Percentiles rank a stretch among this genome's conserved stretches.
These are phyloP conservation scores for Ricordea florida DNA, from an alignment of 92 coral and sea anemone genomes.

Conservation along the genomic window DNA sequence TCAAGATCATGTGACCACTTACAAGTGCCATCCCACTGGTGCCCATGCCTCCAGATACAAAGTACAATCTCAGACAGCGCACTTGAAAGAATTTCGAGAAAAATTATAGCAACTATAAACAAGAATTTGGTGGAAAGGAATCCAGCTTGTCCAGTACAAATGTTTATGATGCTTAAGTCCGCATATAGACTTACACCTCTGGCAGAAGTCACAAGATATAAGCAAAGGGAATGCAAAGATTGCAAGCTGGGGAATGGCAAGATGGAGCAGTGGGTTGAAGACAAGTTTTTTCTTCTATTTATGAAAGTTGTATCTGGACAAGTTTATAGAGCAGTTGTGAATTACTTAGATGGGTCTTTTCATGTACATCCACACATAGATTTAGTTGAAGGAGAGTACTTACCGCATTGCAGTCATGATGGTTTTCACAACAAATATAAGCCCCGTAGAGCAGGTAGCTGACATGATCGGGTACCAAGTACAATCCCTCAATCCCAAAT, in stretches of 20 bases:
- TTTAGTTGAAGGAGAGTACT: not conserved
- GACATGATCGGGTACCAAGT: too few relatives aligned
- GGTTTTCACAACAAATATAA: too few relatives aligned
- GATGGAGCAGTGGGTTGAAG: conserved; percentile 33
- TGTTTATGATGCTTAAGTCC: conserved; percentile 22
- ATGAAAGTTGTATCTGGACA: conserved; percentile 50
- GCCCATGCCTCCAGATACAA: conserved; percentile 49
- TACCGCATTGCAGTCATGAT: too few relatives aligned
- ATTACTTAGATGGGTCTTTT: not conserved
- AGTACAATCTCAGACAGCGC: not conserved
- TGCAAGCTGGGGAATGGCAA: conserved; percentile 47
- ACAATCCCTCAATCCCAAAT: too few relatives aligned
- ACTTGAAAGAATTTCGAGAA: conserved; percentile 19
- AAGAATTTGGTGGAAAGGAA: conserved; percentile 12
- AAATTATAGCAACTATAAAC: conserved; percentile 3
- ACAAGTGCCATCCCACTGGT: conserved; percentile 67
- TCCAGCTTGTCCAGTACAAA: conserved; percentile 4
- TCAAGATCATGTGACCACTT: conserved; percentile 50
- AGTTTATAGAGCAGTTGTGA: conserved; percentile 43
- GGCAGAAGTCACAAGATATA: conserved; percentile 56
- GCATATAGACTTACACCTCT: conserved; percentile 43
- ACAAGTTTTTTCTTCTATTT: conserved; percentile 41
- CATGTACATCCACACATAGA: conserved; percentile 14
- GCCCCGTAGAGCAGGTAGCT: too few relatives aligned
- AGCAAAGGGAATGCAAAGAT: conserved; percentile 40